Percentiles rank a stretch among this genome's conserved stretches.
phyloP scores from a whole-genome alignment of 2,888 invertebrate species.

The Amphiduros pacificus region DNA sequence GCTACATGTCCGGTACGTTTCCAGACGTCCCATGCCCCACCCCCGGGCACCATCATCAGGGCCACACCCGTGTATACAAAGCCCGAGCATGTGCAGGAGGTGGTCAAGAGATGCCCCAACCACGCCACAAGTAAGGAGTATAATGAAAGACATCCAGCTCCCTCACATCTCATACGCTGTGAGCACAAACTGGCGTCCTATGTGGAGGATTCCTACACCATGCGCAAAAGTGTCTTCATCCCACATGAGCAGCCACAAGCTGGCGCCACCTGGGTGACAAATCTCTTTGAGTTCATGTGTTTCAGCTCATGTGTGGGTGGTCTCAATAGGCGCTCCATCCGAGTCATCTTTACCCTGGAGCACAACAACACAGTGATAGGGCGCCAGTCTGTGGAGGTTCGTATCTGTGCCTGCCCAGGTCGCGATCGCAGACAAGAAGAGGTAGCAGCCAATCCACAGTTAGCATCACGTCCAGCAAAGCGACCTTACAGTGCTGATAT shows the following conservation, averaged over 20 bases:
- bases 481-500: slow-evolving; percentile 30
- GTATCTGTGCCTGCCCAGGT: slow-evolving; percentile 80
- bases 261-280: slow-evolving; percentile 46
- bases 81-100: slow-evolving; percentile 69
- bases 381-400: slow-evolving; percentile 70
- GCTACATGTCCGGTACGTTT: slow-evolving; percentile 73
- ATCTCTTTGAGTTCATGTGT: slow-evolving; percentile 75
- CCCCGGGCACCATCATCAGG: slow-evolving; percentile 63
- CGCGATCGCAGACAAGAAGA: slow-evolving; percentile 63
- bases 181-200: slow-evolving; percentile 59
- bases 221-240: slow-evolving; percentile 67
- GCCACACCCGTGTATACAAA: slow-evolving; percentile 71
- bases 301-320: slow-evolving; percentile 78
- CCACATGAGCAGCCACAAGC: slow-evolving; percentile 65
- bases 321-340: slow-evolving; percentile 74
- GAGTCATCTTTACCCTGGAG: slow-evolving; percentile 52
- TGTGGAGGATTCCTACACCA: slow-evolving; percentile 63
- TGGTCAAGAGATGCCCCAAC: slow-evolving; percentile 72
- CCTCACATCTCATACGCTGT: slow-evolving; percentile 49
- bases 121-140: slow-evolving; percentile 63
- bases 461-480: slow-evolving; percentile 1
- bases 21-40: slow-evolving; percentile 63
- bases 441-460: slow-evolving; percentile 31
- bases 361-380: slow-evolving; percentile 66
- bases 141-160: slow-evolving; percentile 56